A percentile compares a stretch with the other conserved stretches of the same genome.
These are phyloP conservation scores for Spatula versicolor DNA, from an alignment of 2,797 vertebrate species.

Conservation along the genomic window DNA sequence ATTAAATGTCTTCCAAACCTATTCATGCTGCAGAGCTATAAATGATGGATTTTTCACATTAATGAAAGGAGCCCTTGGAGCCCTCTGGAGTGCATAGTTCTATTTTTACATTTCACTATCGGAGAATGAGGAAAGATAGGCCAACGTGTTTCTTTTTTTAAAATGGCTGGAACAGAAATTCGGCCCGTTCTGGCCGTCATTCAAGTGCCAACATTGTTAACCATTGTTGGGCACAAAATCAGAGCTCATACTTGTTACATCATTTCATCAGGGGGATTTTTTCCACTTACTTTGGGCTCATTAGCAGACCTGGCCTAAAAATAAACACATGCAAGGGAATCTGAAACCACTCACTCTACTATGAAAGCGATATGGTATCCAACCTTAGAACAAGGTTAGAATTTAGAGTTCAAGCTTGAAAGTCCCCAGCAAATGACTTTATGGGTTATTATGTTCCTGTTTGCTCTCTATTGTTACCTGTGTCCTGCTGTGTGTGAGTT, in stretches of 20 bases:
- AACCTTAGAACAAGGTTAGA: background rate
- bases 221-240: background rate
- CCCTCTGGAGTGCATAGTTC: conserved; percentile 54
- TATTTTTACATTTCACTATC: conserved; percentile 74
- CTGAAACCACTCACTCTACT: background rate
- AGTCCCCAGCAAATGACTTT: background rate
- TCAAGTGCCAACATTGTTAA: conserved; percentile 17
- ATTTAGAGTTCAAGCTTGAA: background rate
- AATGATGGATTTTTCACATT: conserved; percentile 76
- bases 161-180: conserved; percentile 50
- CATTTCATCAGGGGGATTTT: background rate
- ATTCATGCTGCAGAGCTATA: conserved; percentile 65
- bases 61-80: conserved; percentile 61
- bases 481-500: background rate
- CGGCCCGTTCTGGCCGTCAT: background rate
- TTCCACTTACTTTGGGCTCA: background rate
- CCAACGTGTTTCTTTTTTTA: conserved; percentile 53
- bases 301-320: conserved; percentile 28
- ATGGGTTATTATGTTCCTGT: background rate
- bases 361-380: background rate
- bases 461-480: background rate
- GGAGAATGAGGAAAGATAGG: conserved; percentile 54
- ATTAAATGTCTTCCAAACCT: conserved; percentile 70
- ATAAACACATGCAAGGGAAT: background rate
- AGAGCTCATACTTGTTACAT: background rate